Percentiles rank a stretch among this genome's conserved stretches.
phyloP scores from a whole-genome alignment of 2,888 invertebrate species.

The Cremastinae sp. region DNA sequence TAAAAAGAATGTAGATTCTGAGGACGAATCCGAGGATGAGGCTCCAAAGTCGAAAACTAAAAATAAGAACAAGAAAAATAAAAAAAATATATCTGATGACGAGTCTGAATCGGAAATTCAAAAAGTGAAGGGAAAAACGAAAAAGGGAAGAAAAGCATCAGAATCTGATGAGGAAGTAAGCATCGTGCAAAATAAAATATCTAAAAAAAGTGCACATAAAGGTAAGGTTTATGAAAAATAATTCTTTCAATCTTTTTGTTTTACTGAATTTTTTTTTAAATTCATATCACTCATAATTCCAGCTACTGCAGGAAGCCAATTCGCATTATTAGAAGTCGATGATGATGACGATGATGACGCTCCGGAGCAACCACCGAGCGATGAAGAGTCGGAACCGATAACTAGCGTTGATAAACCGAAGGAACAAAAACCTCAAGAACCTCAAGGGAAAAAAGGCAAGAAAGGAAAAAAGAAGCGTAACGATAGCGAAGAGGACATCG shows the following conservation, averaged over 20 bases:
- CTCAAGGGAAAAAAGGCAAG: slow-evolving; percentile 86
- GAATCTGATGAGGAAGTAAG: slow-evolving; percentile 76
- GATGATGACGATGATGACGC: slow-evolving; percentile 78
- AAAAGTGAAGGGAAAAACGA: slow-evolving; percentile 73
- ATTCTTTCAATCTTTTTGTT: slow-evolving; percentile 21
- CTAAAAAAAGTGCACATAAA: slow-evolving; percentile 53
- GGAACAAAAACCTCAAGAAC: slow-evolving; percentile 73
- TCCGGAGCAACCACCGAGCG: slow-evolving; percentile 77
- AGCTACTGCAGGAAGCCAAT: slow-evolving; percentile 81
- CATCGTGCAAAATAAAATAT: slow-evolving; percentile 55
- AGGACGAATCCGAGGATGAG: slow-evolving; percentile 64
- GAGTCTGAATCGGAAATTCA: slow-evolving; percentile 66
- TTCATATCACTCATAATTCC: background rate
- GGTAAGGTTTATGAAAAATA: slow-evolving; percentile 38
- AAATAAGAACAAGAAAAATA: slow-evolving; percentile 56
- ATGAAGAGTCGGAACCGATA: slow-evolving; percentile 79
- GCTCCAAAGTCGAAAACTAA: slow-evolving; percentile 66
- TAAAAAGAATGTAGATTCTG: slow-evolving; percentile 67
- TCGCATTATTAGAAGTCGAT: slow-evolving; percentile 86
- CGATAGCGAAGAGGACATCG: slow-evolving; percentile 89
- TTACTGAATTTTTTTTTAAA: slow-evolving; percentile 3
- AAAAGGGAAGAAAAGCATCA: slow-evolving; percentile 76
- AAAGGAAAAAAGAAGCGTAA: slow-evolving; percentile 88
- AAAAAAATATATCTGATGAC: slow-evolving; percentile 54
- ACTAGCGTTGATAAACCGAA: slow-evolving; percentile 79